Conservation (phyloP, 2,888 invertebrate genomes). For the Lasiommata megera region DNA sequence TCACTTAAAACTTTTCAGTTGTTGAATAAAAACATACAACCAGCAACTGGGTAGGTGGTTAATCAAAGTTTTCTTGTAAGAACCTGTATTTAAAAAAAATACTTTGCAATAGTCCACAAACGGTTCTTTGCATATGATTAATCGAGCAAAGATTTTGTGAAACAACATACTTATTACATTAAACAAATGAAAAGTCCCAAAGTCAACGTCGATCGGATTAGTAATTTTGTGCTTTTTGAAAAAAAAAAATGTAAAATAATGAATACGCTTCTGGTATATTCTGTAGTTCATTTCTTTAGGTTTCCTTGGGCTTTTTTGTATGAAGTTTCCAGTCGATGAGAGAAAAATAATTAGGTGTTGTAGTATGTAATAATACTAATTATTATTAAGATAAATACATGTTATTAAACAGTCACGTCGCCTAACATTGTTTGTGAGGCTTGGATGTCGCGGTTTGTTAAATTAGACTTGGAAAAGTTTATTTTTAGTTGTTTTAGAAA, state of each 20-base stretch:
- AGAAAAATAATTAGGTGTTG: slow-evolving; percentile 56
- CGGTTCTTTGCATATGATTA: no score
- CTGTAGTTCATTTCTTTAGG: slow-evolving; percentile 53
- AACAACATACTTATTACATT: no score
- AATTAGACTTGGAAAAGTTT: neutral
- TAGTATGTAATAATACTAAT: slow-evolving; percentile 40
- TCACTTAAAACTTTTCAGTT: no score
- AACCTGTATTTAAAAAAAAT: no score
- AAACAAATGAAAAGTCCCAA: slow-evolving; percentile 30
- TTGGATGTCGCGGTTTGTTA: slow-evolving; percentile 7
- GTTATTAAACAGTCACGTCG: slow-evolving; percentile 1
- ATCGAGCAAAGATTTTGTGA: no score
- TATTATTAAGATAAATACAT: slow-evolving; percentile 12
- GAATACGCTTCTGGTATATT: slow-evolving; percentile 53
- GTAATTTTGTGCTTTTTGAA: slow-evolving; percentile 49
- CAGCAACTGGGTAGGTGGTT: no score
- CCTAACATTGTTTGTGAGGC: neutral
- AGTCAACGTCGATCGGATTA: slow-evolving; percentile 41
- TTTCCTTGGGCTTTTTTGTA: slow-evolving; percentile 53
- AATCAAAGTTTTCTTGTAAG: no score
- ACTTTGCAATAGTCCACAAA: no score
- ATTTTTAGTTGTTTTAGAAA: neutral
- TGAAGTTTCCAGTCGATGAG: slow-evolving; percentile 49
- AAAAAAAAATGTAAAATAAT: slow-evolving; percentile 55
- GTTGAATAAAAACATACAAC: no score